Evolutionary conservation across 2,797 vertebrate genomes (phyloP), one percentile per base, ranked within the genome.

Genomic region (Clarias laeviceps): DNA sequence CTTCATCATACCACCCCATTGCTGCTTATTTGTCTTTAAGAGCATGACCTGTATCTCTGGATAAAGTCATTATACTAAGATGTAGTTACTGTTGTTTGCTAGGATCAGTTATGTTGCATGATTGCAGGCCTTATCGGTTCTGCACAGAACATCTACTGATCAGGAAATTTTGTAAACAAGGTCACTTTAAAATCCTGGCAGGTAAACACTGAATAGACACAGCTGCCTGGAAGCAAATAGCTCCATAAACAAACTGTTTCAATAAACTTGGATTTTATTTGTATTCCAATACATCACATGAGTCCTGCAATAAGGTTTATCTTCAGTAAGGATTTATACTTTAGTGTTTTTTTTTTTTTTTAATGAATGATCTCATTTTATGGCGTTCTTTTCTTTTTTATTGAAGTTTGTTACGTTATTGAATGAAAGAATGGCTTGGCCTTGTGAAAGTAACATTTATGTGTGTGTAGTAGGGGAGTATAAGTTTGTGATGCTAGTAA

Each of bases 191-290:
- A 54, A 80, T 12, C 18, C n/a, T 18, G 4, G 37, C 29, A 65
- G 27, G 45, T 68, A 68, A 32, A 65, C 45, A 68, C 24, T 5
- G 69, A 45, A 84, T 32, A 79, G 18, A 72, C 20, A 65, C n/a
- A 27, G 59, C 59, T 85, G 80, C 73, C 79, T 61, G 70, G 57
- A 78, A 86, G 88, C 59, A 88, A 88, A 32, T 50, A 70, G 61
- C 61, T 70, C 66, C 56, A 9, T 88, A 57, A 86, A 83, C 32
- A 70, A 40, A 69, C 54, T 1, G 61, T 61, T 40, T 85, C 81
- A 78, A 64, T 79, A 45, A 29, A 17, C 27, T 12, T 37, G 54
- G 74, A 65, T 80, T 86, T 83, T 18, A 57, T 87, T 76, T 54
- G 45, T n/a, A 65, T 81, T 81, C 12, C 40, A 20, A 65, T 15